phyloP scores from a whole-genome alignment of 2,797 vertebrate species.

The Rhynchonycteris naso region DNA sequence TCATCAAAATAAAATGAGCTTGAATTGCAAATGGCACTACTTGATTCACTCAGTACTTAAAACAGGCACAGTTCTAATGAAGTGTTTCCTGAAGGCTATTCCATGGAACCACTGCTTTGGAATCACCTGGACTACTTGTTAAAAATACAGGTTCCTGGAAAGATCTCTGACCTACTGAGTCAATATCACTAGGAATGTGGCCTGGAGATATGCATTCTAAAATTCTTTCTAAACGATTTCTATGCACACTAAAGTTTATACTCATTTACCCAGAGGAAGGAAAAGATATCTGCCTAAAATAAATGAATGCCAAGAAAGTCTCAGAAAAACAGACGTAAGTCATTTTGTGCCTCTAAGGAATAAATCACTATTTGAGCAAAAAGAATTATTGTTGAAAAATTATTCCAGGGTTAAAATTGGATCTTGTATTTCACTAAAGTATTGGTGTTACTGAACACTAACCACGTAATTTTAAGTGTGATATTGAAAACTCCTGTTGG shows the following conservation, averaged over 20 bases:
- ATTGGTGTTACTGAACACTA: not conserved
- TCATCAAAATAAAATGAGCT: conserved; percentile 15
- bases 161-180: not conserved
- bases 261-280: not conserved
- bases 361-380: conserved; percentile 60
- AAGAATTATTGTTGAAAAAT: conserved; percentile 58
- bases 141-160: not conserved
- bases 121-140: not conserved
- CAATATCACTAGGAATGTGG: not conserved
- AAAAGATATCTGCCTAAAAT: not conserved
- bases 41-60: not conserved
- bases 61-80: not conserved
- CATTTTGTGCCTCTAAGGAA: conserved; percentile 40
- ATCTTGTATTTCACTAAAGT: conserved; percentile 8
- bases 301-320: conserved; percentile 32
- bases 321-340: conserved; percentile 19
- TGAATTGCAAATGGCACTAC: not conserved
- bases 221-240: not conserved
- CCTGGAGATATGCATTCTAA: not conserved
- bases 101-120: accelerated
- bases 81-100: not conserved
- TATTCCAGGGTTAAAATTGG: conserved; percentile 53
- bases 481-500: conserved; percentile 38
- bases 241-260: not conserved
- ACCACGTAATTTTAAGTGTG: conserved; percentile 32